These are phyloP conservation scores for Eumaeus atala DNA, from an alignment of 1,140 invertebrate species.

Conservation along the genomic window DNA sequence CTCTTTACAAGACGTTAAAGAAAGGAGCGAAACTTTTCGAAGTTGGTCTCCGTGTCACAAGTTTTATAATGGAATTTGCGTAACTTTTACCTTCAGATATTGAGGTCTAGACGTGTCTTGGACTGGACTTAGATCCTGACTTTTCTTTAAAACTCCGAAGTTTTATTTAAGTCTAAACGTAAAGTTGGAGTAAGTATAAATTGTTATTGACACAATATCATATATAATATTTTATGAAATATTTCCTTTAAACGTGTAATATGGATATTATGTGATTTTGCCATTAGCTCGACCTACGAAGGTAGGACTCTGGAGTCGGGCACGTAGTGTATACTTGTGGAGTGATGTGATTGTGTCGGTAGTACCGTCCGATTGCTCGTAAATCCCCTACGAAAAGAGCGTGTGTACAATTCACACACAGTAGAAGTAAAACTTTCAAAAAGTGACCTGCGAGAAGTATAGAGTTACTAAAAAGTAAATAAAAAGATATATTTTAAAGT, in stretches of 20 bases:
- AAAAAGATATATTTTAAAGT: no score
- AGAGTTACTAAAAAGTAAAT: no score
- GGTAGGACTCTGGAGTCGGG: no score
- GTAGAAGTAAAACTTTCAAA: no score
- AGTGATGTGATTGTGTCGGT: no score
- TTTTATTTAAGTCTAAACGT: conserved; percentile 16
- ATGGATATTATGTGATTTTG: no score
- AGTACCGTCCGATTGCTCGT: no score
- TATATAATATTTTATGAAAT: background rate
- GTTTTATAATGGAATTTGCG: conserved; percentile 32
- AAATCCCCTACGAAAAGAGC: no score
- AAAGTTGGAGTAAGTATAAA: conserved; percentile 3
- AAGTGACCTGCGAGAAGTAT: no score
- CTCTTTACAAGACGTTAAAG: conserved; percentile 21
- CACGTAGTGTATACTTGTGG: no score
- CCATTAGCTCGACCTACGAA: no score
- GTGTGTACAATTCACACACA: no score
- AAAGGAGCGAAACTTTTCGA: conserved; percentile 16
- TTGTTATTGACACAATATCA: conserved; percentile 2
- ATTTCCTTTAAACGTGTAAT: background rate
- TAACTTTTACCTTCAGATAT: conserved; percentile 25
- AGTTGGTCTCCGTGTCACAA: conserved; percentile 27
- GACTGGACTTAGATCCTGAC: conserved; percentile 3
- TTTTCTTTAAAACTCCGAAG: conserved; percentile 6
- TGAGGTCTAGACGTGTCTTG: conserved; percentile 27